Conservation (phyloP, 2,113 vertebrate genomes). For the Sigmodon hispidus region DNA sequence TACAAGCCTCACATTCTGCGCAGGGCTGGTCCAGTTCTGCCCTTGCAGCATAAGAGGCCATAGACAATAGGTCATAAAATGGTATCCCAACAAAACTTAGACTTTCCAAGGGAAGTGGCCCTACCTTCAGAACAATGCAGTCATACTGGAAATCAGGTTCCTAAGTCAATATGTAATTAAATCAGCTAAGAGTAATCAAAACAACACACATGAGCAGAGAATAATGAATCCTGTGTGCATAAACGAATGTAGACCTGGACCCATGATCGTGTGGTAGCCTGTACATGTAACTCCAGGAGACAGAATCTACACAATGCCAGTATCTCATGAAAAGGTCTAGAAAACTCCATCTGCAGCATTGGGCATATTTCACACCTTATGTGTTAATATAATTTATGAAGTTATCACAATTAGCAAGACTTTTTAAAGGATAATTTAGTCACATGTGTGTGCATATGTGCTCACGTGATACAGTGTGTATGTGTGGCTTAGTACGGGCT, state of each 20-base stretch:
- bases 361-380: not conserved
- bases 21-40: not conserved
- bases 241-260: not conserved
- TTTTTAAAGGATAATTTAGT: not conserved
- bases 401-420: not conserved
- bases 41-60: not conserved
- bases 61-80: not conserved
- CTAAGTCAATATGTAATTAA: conserved; percentile 35
- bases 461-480: not conserved
- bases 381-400: not conserved
- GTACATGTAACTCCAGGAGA: not conserved
- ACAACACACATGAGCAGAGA: not conserved
- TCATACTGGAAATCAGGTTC: conserved; percentile 42
- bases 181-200: not conserved
- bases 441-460: not conserved
- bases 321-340: not conserved
- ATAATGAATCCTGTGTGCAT: not conserved
- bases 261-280: no score
- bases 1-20: not conserved
- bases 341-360: not conserved
- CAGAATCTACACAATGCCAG: not conserved
- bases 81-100: not conserved
- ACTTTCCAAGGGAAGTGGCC: conserved; percentile 51
- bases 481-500: not conserved
- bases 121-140: conserved; percentile 20